A percentile compares a stretch with the other conserved stretches of the same genome.
These are phyloP conservation scores for Euglossa dilemma DNA, from an alignment of 1,140 invertebrate species.

Conservation along the genomic window DNA sequence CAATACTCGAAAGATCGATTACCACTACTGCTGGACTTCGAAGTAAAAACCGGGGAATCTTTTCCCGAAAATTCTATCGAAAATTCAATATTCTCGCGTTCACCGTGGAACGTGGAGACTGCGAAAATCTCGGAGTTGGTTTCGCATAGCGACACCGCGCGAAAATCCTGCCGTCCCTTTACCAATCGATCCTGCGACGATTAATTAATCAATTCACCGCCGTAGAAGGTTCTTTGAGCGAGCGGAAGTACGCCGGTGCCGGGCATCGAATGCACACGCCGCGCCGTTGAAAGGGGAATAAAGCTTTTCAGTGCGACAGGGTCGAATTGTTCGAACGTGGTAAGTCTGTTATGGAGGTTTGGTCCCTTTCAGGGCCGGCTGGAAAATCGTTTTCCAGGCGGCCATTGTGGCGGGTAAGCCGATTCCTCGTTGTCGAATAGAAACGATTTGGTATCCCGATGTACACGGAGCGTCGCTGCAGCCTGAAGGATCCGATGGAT, in stretches of 20 bases:
- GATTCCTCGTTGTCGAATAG: conserved; percentile 63
- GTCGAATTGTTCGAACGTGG: conserved; percentile 66
- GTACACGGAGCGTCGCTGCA: conserved; percentile 43
- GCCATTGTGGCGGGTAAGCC: conserved; percentile 61
- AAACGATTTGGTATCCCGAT: conserved; percentile 61
- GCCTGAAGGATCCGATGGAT: conserved; percentile 26
- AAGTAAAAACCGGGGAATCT: too few relatives aligned
- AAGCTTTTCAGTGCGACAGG: conserved; percentile 44
- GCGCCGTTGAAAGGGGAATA: conserved; percentile 45
- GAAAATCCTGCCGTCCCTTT: neutral
- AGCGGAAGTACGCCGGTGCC: neutral
- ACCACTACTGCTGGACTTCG: too few relatives aligned
- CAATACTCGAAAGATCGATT: too few relatives aligned
- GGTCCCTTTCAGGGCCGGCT: conserved; percentile 52
- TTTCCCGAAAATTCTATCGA: too few relatives aligned
- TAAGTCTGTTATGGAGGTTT: conserved; percentile 66
- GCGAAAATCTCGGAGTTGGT: too few relatives aligned
- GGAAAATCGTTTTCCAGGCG: conserved; percentile 64
- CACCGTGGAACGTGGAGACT: too few relatives aligned
- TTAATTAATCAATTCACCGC: conserved; percentile 30
- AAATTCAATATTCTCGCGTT: too few relatives aligned
- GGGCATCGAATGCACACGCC: conserved; percentile 33
- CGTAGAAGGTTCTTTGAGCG: neutral
- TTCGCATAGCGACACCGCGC: neutral
- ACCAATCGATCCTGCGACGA: neutral